phyloP scores from a whole-genome alignment of 1,140 invertebrate species.

The Pissodes strobi region DNA sequence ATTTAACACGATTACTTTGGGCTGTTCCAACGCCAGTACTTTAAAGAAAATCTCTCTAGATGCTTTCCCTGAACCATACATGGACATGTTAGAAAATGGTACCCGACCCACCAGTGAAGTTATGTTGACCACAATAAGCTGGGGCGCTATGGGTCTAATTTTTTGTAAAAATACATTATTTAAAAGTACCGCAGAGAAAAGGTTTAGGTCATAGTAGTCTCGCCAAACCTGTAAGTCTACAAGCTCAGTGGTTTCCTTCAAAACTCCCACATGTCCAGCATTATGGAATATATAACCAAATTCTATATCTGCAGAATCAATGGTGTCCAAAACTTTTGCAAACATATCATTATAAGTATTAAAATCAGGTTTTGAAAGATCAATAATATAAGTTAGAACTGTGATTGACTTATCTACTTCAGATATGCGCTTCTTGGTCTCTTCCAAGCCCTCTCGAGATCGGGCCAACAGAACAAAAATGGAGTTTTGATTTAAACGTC shows the following conservation, averaged over 20 bases:
- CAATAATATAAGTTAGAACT: constrained; percentile 61
- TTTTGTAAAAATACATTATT: constrained; percentile 76
- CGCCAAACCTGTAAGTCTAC: constrained; percentile 64
- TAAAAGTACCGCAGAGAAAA: constrained; percentile 76
- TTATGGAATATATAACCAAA: constrained; percentile 84
- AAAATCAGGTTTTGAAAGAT: constrained; percentile 61
- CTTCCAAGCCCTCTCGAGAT: constrained; percentile 65
- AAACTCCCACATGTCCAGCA: constrained; percentile 83
- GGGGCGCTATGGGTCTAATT: constrained; percentile 53
- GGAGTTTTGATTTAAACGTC: constrained; percentile 58
- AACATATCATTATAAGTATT: constrained; percentile 60
- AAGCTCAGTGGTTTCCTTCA: constrained; percentile 66
- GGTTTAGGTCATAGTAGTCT: constrained; percentile 77
- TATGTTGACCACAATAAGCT: constrained; percentile 79
- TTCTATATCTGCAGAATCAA: constrained; percentile 59
- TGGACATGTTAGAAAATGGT: constrained; percentile 74
- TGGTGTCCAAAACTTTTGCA: constrained; percentile 53
- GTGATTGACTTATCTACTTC: constrained; percentile 59
- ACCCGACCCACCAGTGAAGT: constrained; percentile 81
- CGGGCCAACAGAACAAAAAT: constrained; percentile 77
- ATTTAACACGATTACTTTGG: constrained; percentile 76
- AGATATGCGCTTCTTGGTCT: constrained; percentile 63
- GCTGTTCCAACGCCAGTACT: constrained; percentile 81
- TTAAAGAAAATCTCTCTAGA: constrained; percentile 91
- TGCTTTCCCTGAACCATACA: constrained; percentile 88